Evolutionary conservation across 2,797 vertebrate genomes (phyloP).

Genomic region (Cynodonichthys magdalenae): DNA sequence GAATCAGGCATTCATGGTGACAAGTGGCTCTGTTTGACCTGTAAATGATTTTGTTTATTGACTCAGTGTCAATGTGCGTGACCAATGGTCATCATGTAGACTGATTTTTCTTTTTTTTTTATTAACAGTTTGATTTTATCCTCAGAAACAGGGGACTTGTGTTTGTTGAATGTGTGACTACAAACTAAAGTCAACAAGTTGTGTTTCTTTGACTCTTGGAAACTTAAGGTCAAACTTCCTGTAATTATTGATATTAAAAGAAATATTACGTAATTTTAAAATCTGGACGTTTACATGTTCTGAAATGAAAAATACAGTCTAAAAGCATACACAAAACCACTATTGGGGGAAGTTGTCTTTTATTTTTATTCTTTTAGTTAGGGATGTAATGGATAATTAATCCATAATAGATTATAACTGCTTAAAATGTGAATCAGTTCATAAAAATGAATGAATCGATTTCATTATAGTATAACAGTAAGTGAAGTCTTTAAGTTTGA

Average conservation of each 20-base stretch:
- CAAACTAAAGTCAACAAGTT: conserved; percentile 23
- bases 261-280: conserved; percentile 7
- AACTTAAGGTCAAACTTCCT: conserved; percentile 38
- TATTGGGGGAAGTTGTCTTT: conserved; percentile 4
- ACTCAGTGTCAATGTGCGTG: conserved; percentile 39
- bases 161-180: conserved; percentile 36
- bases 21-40: conserved; percentile 39
- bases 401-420: too few relatives aligned
- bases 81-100: conserved; percentile 18
- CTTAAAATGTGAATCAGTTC: too few relatives aligned
- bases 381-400: too few relatives aligned
- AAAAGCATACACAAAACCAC: conserved; percentile 2
- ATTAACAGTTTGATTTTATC: conserved; percentile 24
- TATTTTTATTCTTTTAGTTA: too few relatives aligned
- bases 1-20: conserved; percentile 43
- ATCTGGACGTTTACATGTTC: conserved; percentile 1
- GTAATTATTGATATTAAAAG: conserved; percentile 14
- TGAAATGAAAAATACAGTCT: background rate
- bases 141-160: conserved; percentile 20
- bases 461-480: too few relatives aligned
- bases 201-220: conserved; percentile 14
- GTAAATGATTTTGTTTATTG: conserved; percentile 50
- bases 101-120: conserved; percentile 16
- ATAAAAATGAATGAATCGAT: too few relatives aligned
- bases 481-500: too few relatives aligned